Evolutionary conservation across 2,888 invertebrate species (phyloP).

Genomic region (Phorcus lineatus): DNA sequence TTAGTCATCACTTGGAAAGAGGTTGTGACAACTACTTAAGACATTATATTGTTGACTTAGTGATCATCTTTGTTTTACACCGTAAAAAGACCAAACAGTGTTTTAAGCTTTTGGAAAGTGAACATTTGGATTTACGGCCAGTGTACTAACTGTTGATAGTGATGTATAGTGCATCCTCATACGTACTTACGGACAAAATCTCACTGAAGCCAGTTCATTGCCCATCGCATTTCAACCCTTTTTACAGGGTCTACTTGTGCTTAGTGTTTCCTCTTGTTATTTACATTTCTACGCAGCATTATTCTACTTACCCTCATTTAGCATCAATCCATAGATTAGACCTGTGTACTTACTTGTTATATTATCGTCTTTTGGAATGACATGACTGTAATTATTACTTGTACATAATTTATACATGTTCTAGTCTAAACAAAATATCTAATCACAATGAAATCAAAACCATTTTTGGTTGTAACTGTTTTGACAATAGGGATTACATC

Average conservation of each 20-base stretch:
- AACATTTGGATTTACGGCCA: conserved; percentile 22
- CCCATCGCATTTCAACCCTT: conserved; percentile 1
- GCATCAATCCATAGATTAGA: background rate
- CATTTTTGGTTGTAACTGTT: conserved; percentile 25
- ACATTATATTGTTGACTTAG: conserved; percentile 18
- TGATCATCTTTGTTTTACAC: conserved; percentile 13
- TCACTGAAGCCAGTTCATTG: conserved; percentile 20
- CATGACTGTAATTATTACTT: conserved; percentile 16
- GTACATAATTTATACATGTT: conserved; percentile 23
- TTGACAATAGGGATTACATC: conserved; percentile 20
- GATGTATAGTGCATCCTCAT: background rate
- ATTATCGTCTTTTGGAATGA: background rate
- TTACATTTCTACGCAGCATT: conserved; percentile 17
- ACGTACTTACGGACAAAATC: background rate
- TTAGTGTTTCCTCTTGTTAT: conserved; percentile 16
- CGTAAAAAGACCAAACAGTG: background rate
- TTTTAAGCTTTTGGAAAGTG: conserved; percentile 9
- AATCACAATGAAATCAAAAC: conserved; percentile 20
- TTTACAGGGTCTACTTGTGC: conserved; percentile 2
- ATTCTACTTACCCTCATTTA: conserved; percentile 1
- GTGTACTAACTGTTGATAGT: conserved; percentile 7
- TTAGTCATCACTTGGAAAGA: background rate
- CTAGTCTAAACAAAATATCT: conserved; percentile 18
- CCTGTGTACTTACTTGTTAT: conserved; percentile 6
- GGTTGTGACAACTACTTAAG: conserved; percentile 17